phyloP scores from a whole-genome alignment of 2,113 vertebrate species.

The Steatornis caripensis region DNA sequence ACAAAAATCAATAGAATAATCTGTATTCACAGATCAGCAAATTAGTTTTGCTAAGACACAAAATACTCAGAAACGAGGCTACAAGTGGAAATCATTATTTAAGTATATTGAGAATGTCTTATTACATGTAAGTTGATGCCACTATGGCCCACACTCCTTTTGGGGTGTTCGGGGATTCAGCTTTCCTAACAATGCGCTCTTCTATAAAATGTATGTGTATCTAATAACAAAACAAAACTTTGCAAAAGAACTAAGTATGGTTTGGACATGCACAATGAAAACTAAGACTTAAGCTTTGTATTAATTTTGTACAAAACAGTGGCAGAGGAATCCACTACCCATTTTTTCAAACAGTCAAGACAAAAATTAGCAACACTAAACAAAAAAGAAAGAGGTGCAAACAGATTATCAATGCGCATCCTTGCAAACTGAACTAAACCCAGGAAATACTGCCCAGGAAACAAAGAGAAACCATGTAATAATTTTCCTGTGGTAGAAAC shows the following conservation, averaged over 20 bases:
- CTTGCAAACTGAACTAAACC: neutral
- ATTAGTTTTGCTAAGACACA: neutral
- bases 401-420: neutral
- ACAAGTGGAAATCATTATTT: neutral
- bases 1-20: neutral
- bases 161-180: neutral
- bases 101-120: neutral
- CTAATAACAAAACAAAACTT: neutral
- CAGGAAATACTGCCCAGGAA: neutral
- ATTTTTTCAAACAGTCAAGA: neutral
- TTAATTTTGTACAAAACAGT: accelerated
- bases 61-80: neutral
- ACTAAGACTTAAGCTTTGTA: neutral
- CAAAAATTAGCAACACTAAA: neutral
- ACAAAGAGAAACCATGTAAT: neutral
- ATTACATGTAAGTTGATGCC: neutral
- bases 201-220: neutral
- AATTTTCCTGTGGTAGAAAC: neutral
- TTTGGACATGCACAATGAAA: neutral
- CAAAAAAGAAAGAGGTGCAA: neutral
- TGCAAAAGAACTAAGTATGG: neutral
- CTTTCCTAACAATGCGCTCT: neutral
- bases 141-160: neutral
- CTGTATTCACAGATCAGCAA: neutral
- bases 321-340: neutral